Percentiles rank a stretch among this genome's conserved stretches.
Conservation (phyloP, 2,797 vertebrate species). For the Pipistrellus pipistrellus region DNA sequence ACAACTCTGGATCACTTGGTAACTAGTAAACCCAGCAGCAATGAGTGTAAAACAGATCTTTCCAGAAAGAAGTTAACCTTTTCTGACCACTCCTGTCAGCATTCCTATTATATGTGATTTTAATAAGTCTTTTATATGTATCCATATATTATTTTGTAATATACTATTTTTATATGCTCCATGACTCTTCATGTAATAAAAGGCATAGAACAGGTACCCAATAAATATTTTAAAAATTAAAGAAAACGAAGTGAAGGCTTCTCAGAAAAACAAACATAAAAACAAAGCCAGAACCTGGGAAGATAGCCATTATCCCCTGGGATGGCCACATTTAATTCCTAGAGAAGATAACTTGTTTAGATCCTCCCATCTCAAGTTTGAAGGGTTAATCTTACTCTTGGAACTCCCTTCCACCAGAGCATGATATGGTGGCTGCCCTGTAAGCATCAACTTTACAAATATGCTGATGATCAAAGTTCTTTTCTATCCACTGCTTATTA, state of each 20-base stretch:
- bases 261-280: background rate
- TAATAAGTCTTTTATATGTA: background rate
- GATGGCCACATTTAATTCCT: slow-evolving; percentile 28
- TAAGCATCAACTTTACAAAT: background rate
- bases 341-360: slow-evolving; percentile 47
- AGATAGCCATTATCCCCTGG: background rate
- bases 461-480: background rate
- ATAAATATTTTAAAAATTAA: slow-evolving; percentile 60
- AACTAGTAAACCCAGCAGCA: slow-evolving; percentile 55
- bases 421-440: background rate
- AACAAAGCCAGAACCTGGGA: background rate
- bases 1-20: background rate
- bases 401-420: background rate
- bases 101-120: slow-evolving; percentile 23
- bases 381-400: background rate
- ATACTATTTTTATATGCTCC: background rate
- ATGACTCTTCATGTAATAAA: slow-evolving; percentile 34
- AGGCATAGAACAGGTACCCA: background rate
- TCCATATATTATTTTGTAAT: slow-evolving; percentile 41
- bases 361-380: background rate
- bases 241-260: slow-evolving; percentile 44
- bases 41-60: background rate
- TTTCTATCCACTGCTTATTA: slow-evolving; percentile 17
- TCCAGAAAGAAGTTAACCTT: slow-evolving; percentile 29
- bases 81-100: slow-evolving; percentile 25